phyloP scores from a whole-genome alignment of 92 coral and sea anemone genomes.

The Bergia sp. region DNA sequence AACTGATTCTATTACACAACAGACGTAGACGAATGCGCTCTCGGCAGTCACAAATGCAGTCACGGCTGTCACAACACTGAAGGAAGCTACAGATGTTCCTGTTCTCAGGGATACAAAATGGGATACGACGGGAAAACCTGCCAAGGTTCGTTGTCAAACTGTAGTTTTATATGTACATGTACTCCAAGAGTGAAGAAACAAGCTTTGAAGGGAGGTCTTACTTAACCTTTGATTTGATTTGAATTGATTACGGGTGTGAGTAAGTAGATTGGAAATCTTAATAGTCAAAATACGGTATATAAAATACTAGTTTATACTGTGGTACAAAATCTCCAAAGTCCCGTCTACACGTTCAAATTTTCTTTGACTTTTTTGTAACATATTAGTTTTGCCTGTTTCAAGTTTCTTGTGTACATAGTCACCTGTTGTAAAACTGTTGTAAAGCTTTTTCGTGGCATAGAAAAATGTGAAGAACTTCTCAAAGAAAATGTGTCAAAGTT shows the following conservation, averaged over 20 bases:
- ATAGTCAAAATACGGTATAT: no score
- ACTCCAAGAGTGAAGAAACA: background rate
- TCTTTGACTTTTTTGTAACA: no score
- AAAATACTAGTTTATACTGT: no score
- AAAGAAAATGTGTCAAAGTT: no score
- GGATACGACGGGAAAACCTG: constrained; percentile 37
- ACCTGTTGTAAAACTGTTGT: no score
- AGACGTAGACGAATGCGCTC: constrained; percentile 56
- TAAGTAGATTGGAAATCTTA: background rate
- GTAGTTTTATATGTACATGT: background rate
- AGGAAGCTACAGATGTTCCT: constrained; percentile 53
- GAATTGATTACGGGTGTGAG: background rate
- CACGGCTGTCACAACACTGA: constrained; percentile 56
- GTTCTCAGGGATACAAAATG: constrained; percentile 47
- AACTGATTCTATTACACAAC: background rate
- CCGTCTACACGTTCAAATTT: no score
- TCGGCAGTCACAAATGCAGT: constrained; percentile 50
- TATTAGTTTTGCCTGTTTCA: no score
- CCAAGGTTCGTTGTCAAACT: constrained; percentile 33
- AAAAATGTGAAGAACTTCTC: no score
- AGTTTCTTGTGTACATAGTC: no score
- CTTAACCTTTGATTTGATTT: background rate
- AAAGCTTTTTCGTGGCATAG: no score
- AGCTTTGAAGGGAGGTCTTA: background rate
- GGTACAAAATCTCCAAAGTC: no score